phyloP scores from a whole-genome alignment of 2,888 invertebrate species.

The Chrysolina oricalcia region DNA sequence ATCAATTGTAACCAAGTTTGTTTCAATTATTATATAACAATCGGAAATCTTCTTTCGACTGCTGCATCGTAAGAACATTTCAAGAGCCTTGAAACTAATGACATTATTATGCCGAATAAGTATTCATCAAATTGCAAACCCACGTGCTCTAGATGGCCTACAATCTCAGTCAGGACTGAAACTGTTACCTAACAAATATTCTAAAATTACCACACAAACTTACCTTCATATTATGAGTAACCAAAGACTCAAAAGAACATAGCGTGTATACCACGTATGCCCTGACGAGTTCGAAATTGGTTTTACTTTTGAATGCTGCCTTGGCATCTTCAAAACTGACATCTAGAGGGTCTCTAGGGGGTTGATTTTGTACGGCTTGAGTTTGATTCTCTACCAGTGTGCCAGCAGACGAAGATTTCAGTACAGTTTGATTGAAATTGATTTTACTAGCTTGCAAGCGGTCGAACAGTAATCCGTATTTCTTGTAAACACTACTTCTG shows the following conservation, averaged over 20 bases:
- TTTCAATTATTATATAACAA: conserved; percentile 26
- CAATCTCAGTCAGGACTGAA: background rate
- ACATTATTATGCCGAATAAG: conserved; percentile 14
- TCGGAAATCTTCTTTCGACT: background rate
- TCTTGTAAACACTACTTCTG: conserved; percentile 70
- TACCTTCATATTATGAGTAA: conserved; percentile 95
- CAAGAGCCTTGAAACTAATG: conserved; percentile 6
- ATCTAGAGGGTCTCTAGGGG: conserved; percentile 75
- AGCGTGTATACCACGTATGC: conserved; percentile 94
- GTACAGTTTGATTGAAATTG: conserved; percentile 62
- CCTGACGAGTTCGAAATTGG: conserved; percentile 91
- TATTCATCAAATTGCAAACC: background rate
- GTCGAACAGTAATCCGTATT: conserved; percentile 67
- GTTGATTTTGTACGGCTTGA: conserved; percentile 52
- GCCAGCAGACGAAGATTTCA: conserved; percentile 76
- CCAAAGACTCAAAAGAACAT: conserved; percentile 90
- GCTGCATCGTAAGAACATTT: background rate
- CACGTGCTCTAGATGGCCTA: background rate
- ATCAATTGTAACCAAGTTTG: conserved; percentile 22
- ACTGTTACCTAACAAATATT: conserved; percentile 18
- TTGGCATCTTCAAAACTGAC: conserved; percentile 89
- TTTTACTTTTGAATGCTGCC: conserved; percentile 97
- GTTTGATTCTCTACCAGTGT: conserved; percentile 50
- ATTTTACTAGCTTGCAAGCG: conserved; percentile 60
- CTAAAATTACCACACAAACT: conserved; percentile 64